Evolutionary conservation across 2,113 vertebrate genomes (phyloP), one percentile per base, ranked within the genome.

Genomic region (Sinocyclocheilus anophthalmus): DNA sequence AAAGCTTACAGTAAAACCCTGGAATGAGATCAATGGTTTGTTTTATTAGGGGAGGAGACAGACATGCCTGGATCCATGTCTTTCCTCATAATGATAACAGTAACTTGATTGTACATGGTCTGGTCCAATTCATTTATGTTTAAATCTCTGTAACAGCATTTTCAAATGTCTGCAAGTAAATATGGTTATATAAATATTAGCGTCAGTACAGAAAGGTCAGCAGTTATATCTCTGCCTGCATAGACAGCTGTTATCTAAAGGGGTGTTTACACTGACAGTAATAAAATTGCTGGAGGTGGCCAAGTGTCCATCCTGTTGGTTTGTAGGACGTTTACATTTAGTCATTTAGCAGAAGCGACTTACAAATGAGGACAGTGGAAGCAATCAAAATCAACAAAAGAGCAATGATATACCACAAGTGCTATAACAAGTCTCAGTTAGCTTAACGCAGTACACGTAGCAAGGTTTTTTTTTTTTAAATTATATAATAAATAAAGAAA

Each of bases 1-100:
- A 86, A 77, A 83, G 72, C 84, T 89, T 88, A 86, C 88, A 80
- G 88, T 88, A 88, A 89, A 80, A n/a, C 76, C 30, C 57, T 84
- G 72, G 37, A 83, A 83, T 33, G 50, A 76, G 76, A 89, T 86
- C 81, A 84, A 89, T 88, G 81, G 37, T 33, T 69, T 65, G 59
- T 88, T 86, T 81, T 77, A 89, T 81, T 81, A 81, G 39, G 22
- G 24, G 61, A 86, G 70, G 84, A 86, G 81, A 55, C 76, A 81
- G 84, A 86, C 81, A 78, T 80, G 82, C 39, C 59, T 76, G 84
- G 85, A 84, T 88, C 84, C 77, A 77, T 88, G 85, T 84, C 42
- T 84, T 65, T 83, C 50, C 82, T 77, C 24, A 84, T 86, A 88
- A 86, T 77, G 75, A 84, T 72, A 85, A 65, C 83, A 76, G 5